These are phyloP conservation scores for Colinus virginianus DNA, from an alignment of 2,113 vertebrate species.

Conservation along the genomic window DNA sequence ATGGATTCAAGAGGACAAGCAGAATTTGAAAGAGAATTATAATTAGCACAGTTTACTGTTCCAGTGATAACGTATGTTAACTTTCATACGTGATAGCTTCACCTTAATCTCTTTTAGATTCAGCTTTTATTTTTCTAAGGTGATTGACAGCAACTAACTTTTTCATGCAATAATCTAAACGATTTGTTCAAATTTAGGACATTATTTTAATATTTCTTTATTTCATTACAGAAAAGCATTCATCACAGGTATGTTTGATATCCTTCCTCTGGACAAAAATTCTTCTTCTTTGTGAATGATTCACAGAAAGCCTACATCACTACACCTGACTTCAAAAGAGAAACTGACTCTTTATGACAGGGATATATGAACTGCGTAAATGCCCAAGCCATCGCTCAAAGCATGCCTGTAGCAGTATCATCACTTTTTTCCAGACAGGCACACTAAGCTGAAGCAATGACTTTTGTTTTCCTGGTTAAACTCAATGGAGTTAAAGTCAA, in stretches of 20 bases:
- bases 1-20: neutral
- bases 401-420: slow-evolving; percentile 67
- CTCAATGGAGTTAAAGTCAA: slow-evolving; percentile 59
- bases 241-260: neutral
- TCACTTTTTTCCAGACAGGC: slow-evolving; percentile 2
- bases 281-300: slow-evolving; percentile 32
- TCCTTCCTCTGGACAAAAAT: no score
- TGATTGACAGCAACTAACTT: neutral
- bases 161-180: neutral
- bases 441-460: slow-evolving; percentile 44
- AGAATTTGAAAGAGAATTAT: neutral
- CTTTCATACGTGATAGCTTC: neutral
- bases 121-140: neutral
- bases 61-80: neutral
- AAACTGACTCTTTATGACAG: slow-evolving; percentile 70
- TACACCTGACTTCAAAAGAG: slow-evolving; percentile 45
- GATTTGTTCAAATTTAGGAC: neutral
- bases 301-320: slow-evolving; percentile 32
- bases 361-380: slow-evolving; percentile 70
- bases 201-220: neutral
- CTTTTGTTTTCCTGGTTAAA: slow-evolving; percentile 61
- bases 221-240: neutral
- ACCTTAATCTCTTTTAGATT: neutral
- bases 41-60: neutral
- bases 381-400: slow-evolving; percentile 64